These are phyloP conservation scores for Cheilosia impressa DNA, from an alignment of 2,888 invertebrate species.

Conservation along the genomic window DNA sequence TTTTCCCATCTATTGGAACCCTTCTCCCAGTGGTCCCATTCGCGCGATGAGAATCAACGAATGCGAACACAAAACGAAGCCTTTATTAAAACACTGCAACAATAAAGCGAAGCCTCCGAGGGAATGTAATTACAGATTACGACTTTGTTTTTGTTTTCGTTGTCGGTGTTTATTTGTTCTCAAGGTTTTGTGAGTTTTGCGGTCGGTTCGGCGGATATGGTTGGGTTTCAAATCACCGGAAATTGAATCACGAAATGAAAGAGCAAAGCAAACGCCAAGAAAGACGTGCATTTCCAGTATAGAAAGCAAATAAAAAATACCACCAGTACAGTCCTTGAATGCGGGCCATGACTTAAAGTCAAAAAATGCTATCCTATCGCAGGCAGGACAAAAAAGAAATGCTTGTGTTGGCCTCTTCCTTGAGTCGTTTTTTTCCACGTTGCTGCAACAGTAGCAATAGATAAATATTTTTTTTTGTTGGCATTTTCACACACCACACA, in stretches of 20 bases:
- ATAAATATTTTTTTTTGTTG: not conserved
- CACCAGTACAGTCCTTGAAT: slow-evolving; percentile 19
- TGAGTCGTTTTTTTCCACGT: not conserved
- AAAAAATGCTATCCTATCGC: slow-evolving; percentile 32
- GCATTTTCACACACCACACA: not conserved
- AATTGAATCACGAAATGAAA: slow-evolving; percentile 48
- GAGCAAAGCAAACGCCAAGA: slow-evolving; percentile 13
- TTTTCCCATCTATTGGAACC: not conserved
- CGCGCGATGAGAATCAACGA: not conserved
- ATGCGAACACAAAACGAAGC: slow-evolving; percentile 4
- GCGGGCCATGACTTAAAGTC: slow-evolving; percentile 2
- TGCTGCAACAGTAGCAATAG: not conserved
- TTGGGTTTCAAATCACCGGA: slow-evolving; percentile 21
- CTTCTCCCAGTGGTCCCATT: slow-evolving; percentile 23
- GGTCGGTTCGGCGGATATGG: not conserved
- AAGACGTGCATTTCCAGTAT: not conserved
- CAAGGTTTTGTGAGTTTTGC: slow-evolving; percentile 15
- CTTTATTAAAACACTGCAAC: slow-evolving; percentile 48
- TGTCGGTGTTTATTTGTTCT: not conserved
- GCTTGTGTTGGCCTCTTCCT: not conserved
- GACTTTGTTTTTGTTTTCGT: slow-evolving; percentile 28
- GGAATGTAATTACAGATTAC: slow-evolving; percentile 63
- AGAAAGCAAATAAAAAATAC: not conserved
- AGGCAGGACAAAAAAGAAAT: not conserved
- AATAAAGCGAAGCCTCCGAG: slow-evolving; percentile 50